These are phyloP conservation scores for Lasioglossum oenotherae DNA, from an alignment of 2,888 invertebrate genomes.

Conservation along the genomic window DNA sequence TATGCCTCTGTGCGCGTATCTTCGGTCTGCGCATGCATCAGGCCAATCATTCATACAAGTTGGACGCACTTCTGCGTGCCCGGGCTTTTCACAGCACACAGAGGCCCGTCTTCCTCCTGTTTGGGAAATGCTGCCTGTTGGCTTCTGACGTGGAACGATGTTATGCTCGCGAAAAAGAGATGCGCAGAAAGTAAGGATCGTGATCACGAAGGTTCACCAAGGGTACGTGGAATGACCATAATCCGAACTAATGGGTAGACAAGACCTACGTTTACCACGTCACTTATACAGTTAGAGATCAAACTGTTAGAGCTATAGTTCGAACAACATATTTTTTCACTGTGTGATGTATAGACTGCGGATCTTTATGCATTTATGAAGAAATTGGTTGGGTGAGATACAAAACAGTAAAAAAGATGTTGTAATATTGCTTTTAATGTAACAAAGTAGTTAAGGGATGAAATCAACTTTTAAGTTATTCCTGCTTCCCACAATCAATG, in stretches of 20 bases:
- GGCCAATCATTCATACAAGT: constrained; percentile 44
- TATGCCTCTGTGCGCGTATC: constrained; percentile 22
- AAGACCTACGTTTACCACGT: too few relatives aligned
- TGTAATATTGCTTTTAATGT: too few relatives aligned
- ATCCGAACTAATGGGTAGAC: background rate
- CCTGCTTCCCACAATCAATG: too few relatives aligned
- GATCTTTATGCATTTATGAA: too few relatives aligned
- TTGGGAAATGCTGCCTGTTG: background rate
- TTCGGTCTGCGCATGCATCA: background rate
- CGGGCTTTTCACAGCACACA: background rate
- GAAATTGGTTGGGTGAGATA: too few relatives aligned
- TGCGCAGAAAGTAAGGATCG: background rate
- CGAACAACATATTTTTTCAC: too few relatives aligned
- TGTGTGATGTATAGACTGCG: too few relatives aligned
- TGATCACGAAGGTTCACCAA: background rate
- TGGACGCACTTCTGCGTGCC: constrained; percentile 5
- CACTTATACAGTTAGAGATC: too few relatives aligned
- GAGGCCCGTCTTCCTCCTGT: background rate
- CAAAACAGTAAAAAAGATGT: too few relatives aligned
- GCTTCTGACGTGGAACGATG: background rate
- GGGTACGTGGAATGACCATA: background rate
- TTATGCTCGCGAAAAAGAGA: background rate
- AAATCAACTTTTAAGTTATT: too few relatives aligned
- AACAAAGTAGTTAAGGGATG: too few relatives aligned
- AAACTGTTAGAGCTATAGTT: too few relatives aligned